Base-by-base conservation (phyloP, 1,140 invertebrate species). In the Dufourea novaeangliae region DNA sequence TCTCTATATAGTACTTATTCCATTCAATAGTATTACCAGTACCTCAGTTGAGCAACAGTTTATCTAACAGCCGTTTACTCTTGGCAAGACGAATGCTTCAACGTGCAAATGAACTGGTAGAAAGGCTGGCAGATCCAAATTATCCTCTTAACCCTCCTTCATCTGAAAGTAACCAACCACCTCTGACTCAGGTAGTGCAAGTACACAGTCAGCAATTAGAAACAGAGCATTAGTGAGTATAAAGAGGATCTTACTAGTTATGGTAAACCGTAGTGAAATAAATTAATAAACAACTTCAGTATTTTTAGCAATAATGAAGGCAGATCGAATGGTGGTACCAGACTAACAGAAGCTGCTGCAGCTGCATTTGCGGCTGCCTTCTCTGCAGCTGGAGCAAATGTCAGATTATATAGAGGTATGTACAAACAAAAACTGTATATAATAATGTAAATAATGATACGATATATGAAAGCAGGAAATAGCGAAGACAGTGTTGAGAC, bases 311-410 rank as follows among this genome's bases (percentile, higher is more conserved):
- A 41, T 64, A 83, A 52, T 20, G 78, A 81, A 8, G 54, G 50
- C 32, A 41, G 75, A 64, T 74, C 80, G 5, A 83, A 57, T 41
- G 29, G 46, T 56, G 78, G 80, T 17, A 70, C 69, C 4, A 77
- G 81, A 78, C 63, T 88, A 34, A 88, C 90, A 12, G 90, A 93
- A 75, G 91, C 92, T 67, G 89, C 90, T 29, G 90, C 91, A 25
- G 93, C 91, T 78, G 91, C 91, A 14, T 87, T 93, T 41, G 93
- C 92, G 56, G 92, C 91, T 67, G 91, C 91, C 37, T 88, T 93
- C 10, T 92, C 93, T 44, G 93, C 93, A 17, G 91, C 90, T 64
- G 85, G 84, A n/a, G 83, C 89, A 1, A 89, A 88, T n/a, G 86
- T 89, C 29, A 88, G 87, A 32, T 79, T 88, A 39, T 57, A 83